Conservation (phyloP, 1,140 invertebrate species). For the Camponotus floridanus region DNA sequence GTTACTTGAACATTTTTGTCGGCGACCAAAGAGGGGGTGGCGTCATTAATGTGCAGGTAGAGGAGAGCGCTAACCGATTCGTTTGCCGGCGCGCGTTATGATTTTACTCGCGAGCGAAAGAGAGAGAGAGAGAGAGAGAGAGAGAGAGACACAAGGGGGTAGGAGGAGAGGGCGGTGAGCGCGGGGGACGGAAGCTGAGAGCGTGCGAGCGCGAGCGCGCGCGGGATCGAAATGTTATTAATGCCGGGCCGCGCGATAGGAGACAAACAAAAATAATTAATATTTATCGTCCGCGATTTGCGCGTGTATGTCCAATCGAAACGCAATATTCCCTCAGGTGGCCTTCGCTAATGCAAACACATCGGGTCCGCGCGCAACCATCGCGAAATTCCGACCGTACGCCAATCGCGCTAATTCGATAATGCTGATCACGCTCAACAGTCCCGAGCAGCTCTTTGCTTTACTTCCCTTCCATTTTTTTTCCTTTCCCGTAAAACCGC, state of each 20-base stretch:
- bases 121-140: conserved; percentile 10
- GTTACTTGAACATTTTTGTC: conserved; percentile 85
- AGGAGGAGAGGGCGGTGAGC: not conserved
- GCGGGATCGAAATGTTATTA: conserved; percentile 84
- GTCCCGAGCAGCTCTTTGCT: conserved; percentile 63
- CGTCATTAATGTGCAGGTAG: conserved; percentile 63
- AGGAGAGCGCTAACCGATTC: conserved; percentile 74
- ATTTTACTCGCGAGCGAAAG: conserved; percentile 67
- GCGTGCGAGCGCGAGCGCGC: conserved; percentile 42
- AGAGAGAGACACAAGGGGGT: not conserved
- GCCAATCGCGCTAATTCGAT: conserved; percentile 82
- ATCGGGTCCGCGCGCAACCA: conserved; percentile 66
- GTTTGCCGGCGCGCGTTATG: conserved; percentile 78
- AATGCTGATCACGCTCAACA: conserved; percentile 83
- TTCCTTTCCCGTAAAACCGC: conserved; percentile 28
- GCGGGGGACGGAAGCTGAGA: conserved; percentile 20
- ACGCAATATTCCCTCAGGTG: conserved; percentile 80
- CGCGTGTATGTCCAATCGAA: conserved; percentile 80
- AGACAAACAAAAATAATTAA: conserved; percentile 87
- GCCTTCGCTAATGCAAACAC: conserved; percentile 71
- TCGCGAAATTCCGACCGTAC: conserved; percentile 82
- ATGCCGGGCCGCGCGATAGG: conserved; percentile 83
- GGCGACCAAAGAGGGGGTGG: conserved; percentile 18
- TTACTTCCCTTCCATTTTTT: conserved; percentile 11
- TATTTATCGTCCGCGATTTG: conserved; percentile 86